Evolutionary conservation across 2,113 vertebrate genomes (phyloP).

Genomic region (Stomatorhinus ivindoensis): DNA sequence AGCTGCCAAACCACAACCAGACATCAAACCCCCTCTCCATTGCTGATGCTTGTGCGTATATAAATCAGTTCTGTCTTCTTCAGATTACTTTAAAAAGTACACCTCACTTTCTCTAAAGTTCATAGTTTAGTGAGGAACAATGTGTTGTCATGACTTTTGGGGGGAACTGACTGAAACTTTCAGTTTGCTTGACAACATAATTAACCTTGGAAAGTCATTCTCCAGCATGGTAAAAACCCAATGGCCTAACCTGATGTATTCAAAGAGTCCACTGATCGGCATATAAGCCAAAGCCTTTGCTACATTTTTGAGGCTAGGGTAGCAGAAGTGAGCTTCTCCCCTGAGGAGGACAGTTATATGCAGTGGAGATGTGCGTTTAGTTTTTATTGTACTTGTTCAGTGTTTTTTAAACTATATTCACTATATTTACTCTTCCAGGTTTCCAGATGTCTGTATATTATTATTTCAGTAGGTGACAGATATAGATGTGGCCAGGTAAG

Average conservation of each 20-base stretch:
- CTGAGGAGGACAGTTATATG: neutral
- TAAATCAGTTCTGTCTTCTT: no score
- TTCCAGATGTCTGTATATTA: no score
- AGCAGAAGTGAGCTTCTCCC: neutral
- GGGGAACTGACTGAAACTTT: neutral
- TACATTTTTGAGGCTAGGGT: no score
- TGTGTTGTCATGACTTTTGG: neutral
- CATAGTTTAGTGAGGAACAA: neutral
- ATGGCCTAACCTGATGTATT: slow-evolving; percentile 11
- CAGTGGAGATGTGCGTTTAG: neutral
- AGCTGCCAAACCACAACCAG: no score
- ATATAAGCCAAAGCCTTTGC: neutral
- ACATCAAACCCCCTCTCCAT: no score
- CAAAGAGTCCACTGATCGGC: neutral
- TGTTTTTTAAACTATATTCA: no score
- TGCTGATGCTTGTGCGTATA: no score
- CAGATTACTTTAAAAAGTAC: no score
- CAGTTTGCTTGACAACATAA: neutral
- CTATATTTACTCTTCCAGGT: no score
- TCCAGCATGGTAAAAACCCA: slow-evolving; percentile 12
- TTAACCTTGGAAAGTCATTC: slow-evolving; percentile 15
- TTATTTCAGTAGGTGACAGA: no score
- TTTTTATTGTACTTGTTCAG: no score
- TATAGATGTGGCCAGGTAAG: no score
- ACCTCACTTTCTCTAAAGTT: neutral